phyloP scores from a whole-genome alignment of 1,140 invertebrate genomes.

The Drosophila trapezifrons region DNA sequence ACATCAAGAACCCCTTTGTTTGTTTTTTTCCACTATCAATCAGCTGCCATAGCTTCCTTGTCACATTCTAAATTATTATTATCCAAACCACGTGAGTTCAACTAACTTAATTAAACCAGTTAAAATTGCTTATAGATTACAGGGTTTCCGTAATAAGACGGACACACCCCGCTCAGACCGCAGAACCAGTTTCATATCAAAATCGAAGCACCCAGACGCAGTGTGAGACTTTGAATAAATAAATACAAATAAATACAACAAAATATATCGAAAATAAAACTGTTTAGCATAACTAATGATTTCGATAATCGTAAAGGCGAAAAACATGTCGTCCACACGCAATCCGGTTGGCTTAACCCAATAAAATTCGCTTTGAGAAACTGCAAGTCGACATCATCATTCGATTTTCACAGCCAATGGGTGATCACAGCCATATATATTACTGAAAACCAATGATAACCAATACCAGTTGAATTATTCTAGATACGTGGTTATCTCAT shows the following conservation, averaged over 20 bases:
- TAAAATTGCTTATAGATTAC: slow-evolving; percentile 12
- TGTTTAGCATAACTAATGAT: slow-evolving; percentile 52
- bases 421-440: neutral
- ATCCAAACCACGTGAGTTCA: neutral
- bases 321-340: slow-evolving; percentile 50
- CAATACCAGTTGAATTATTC: neutral
- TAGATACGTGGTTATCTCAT: slow-evolving; percentile 20
- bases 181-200: slow-evolving; percentile 29
- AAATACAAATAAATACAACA: slow-evolving; percentile 6
- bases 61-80: neutral
- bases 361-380: slow-evolving; percentile 21
- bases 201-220: slow-evolving; percentile 6
- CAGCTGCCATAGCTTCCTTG: neutral
- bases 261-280: slow-evolving; percentile 17
- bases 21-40: neutral
- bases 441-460: slow-evolving; percentile 5
- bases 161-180: slow-evolving; percentile 18
- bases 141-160: slow-evolving; percentile 16
- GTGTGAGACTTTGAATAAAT: slow-evolving; percentile 37
- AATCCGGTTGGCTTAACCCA: slow-evolving; percentile 57
- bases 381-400: slow-evolving; percentile 19
- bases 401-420: slow-evolving; percentile 19
- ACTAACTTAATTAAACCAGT: slow-evolving; percentile 18
- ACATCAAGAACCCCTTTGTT: neutral
- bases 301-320: slow-evolving; percentile 21